phyloP scores from a whole-genome alignment of 2,888 invertebrate species.

The Deilephila elpenor region DNA sequence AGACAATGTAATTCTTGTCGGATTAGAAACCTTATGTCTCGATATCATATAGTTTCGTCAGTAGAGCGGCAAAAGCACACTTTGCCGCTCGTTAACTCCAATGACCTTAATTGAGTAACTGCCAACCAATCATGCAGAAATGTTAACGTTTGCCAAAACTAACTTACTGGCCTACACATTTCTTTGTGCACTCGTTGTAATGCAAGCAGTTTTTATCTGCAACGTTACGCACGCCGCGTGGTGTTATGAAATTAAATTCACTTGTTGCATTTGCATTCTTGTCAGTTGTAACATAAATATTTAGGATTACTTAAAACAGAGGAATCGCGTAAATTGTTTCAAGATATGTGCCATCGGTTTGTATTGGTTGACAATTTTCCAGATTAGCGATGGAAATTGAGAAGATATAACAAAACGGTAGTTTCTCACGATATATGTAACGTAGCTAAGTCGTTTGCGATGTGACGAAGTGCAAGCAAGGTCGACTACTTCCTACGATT shows the following conservation, averaged over 20 bases:
- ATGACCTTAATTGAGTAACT: slow-evolving; percentile 72
- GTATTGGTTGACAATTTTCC: background rate
- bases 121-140: slow-evolving; percentile 68
- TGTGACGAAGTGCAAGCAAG: slow-evolving; percentile 55
- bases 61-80: slow-evolving; percentile 63
- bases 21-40: slow-evolving; percentile 50
- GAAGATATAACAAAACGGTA: slow-evolving; percentile 1
- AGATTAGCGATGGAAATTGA: background rate
- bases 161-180: slow-evolving; percentile 27
- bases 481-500: slow-evolving; percentile 71
- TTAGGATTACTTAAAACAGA: background rate
- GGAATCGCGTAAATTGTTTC: background rate
- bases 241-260: background rate
- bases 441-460: slow-evolving; percentile 39
- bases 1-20: slow-evolving; percentile 32
- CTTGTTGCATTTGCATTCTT: background rate
- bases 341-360: background rate
- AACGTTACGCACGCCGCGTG: background rate
- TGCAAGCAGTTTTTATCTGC: background rate
- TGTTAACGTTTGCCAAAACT: slow-evolving; percentile 56
- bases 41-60: slow-evolving; percentile 59
- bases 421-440: slow-evolving; percentile 34
- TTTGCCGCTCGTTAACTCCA: slow-evolving; percentile 65
- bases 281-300: background rate
- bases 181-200: slow-evolving; percentile 16